Evolutionary conservation across 2,113 vertebrate species (phyloP), one percentile per base, ranked within the genome.

Genomic region (Triplophysa rosa): DNA sequence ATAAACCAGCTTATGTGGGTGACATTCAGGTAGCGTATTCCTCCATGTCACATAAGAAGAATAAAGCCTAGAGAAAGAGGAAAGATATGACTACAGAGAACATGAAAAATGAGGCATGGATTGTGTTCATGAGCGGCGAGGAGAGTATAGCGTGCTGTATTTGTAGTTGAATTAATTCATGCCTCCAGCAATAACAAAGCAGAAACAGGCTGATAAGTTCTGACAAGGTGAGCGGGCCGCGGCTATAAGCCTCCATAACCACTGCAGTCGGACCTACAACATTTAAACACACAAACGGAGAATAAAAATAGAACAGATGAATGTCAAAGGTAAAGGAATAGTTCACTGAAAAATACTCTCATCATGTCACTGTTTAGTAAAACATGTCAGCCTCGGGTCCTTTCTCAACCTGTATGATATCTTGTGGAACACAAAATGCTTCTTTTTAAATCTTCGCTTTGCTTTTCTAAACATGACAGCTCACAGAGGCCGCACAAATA

Each of bases 191-290:
- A 80, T 66, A 80, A 73, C 69, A 80, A 42, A 54, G 47, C 61
- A 54, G 62, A 47, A 73, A 80, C 62, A 59, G 66, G 49, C 79
- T 73, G 54, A 80, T 80, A 80, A 80, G 62, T 47, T 74, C 79
- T 80, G 79, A 74, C 79, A 73, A 73, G 79, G 79, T 74, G 70
- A 56, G 23, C 62, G 11, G 73, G 24, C 59, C 42, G 2, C 11
- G 23, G 9, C 58, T 73, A 37, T 21, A 56, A 56, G 7, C 69
- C 56, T 33, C 56, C 23, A 21, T 49, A 69, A 59, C 54, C 56
- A 68, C 54, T 69, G 45, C 42, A 72, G 40, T 54, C 67, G 1
- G 47, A 69, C 13, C 58, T 71, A 71, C 66, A 69, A 68, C 65
- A 69, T 61, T 61, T 29, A 78, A 16, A 78, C 58, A 21, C 21